Evolutionary conservation across 2,888 invertebrate genomes (phyloP), one percentile per base, ranked within the genome.

Genomic region (Drosophila nr. perissopoda): DNA sequence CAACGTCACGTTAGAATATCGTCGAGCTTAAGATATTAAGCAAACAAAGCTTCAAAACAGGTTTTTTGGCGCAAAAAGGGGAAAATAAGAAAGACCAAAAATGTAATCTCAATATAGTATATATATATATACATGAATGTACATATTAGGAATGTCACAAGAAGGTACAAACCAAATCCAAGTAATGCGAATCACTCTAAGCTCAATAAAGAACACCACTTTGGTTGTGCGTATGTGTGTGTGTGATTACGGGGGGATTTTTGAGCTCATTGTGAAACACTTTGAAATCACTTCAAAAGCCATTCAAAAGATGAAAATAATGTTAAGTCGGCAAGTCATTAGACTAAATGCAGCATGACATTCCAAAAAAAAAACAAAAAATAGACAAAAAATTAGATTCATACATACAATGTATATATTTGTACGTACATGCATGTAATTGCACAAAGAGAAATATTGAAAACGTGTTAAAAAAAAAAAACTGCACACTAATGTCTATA

Each of bases 291-390:
- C 51, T 53, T 52, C 48, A 60, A 69, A 63, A 63, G 31, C 54
- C 45, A 53, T 45, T 54, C 54, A 68, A 80, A 42, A 71, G 62
- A 40, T 38, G 54, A 68, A 63, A 71, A 65, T 8, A 68, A 48
- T 59, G 70, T 53, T 53, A 81, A 87, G 77, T 73, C 60, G 70
- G 49, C 86, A 74, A 88, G 89, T 88, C 87, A 87, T 87, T 87
- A 87, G 75, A 73, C 80, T 73, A 83, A 90, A 78, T 88, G 83
- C 90, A 88, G 65, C 86, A 88, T 90, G 87, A 87, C 87, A 74
- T 76, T 77, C 83, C 57, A 73, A 88, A 83, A 78, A 70, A 51
- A 54, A n/a, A 45, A 2, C 45, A 27, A 67, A 42, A 59, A 56
- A 57, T 25, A 27, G 25, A 42, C 21, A 42, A 13, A 21, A 42